A percentile compares a stretch with the other conserved stretches of the same genome.
phyloP scores from a whole-genome alignment of 2,797 vertebrate genomes.

The Gymnoscopelus microlampas region DNA sequence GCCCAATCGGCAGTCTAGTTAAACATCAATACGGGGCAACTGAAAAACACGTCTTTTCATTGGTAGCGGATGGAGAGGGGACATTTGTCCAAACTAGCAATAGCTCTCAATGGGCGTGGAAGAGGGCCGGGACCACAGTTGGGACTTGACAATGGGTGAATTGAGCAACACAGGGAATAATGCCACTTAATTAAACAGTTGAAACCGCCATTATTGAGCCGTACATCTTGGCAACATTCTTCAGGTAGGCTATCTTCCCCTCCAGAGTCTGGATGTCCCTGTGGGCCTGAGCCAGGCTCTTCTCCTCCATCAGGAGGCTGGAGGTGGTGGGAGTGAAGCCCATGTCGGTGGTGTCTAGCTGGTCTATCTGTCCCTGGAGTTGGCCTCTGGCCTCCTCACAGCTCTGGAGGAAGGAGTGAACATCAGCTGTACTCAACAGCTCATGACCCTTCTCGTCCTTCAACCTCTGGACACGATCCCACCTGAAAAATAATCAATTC shows the following conservation, averaged over 20 bases:
- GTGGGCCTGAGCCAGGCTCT: constrained; percentile 70
- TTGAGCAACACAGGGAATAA: too few species aligned
- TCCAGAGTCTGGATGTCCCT: constrained; percentile 84
- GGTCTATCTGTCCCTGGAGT: constrained; percentile 77
- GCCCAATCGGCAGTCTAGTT: too few species aligned
- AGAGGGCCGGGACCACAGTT: too few species aligned
- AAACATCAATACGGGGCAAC: too few species aligned
- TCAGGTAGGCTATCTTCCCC: constrained; percentile 85
- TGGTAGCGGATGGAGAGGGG: too few species aligned
- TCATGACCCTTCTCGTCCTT: constrained; percentile 86
- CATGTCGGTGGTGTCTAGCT: constrained; percentile 69
- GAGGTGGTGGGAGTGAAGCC: constrained; percentile 58
- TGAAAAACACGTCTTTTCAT: too few species aligned
- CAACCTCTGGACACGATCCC: constrained; percentile 83
- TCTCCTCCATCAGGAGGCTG: constrained; percentile 71
- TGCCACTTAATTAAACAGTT: too few species aligned
- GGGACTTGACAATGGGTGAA: too few species aligned
- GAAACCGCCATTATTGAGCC: constrained; percentile 20
- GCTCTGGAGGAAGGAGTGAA: constrained; percentile 83
- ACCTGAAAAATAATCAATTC: constrained; percentile 71
- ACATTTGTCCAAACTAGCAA: too few species aligned
- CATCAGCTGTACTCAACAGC: constrained; percentile 81
- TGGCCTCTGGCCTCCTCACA: constrained; percentile 79
- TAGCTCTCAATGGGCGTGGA: too few species aligned
- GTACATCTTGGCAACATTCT: constrained; percentile 84